These are phyloP conservation scores for Pithecia hirsuta DNA, from an alignment of 2,797 vertebrate species.

Conservation along the genomic window DNA sequence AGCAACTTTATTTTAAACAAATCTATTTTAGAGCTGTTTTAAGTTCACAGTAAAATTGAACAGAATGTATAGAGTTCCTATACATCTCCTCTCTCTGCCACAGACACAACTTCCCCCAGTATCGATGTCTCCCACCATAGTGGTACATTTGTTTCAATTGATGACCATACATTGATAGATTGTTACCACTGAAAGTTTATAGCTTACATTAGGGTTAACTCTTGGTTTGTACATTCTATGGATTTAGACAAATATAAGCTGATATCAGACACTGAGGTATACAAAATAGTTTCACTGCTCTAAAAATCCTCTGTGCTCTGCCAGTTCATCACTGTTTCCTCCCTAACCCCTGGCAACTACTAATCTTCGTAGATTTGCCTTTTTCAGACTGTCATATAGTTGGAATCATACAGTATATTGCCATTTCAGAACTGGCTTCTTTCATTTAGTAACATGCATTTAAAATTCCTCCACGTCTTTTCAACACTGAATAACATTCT, in stretches of 20 bases:
- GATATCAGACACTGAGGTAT: not conserved
- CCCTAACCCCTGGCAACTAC: not conserved
- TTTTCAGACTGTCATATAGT: not conserved
- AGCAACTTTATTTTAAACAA: not conserved
- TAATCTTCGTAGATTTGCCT: not conserved
- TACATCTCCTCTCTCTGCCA: too few species aligned
- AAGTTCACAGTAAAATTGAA: not conserved
- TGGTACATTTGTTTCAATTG: not conserved
- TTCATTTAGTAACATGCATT: not conserved
- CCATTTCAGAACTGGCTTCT: not conserved
- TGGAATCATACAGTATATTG: not conserved
- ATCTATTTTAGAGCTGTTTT: not conserved
- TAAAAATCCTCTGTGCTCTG: not conserved
- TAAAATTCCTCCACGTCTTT: not conserved
- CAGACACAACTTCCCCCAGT: not conserved
- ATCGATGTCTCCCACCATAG: not conserved
- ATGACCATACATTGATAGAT: not conserved
- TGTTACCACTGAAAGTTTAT: not conserved
- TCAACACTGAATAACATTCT: not conserved
- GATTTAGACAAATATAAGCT: not conserved
- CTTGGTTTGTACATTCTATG: not conserved
- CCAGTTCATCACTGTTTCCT: not conserved
- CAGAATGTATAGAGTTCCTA: not conserved
- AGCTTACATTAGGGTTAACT: not conserved
- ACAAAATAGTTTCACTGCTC: not conserved